A percentile compares a stretch with the other conserved stretches of the same genome.
These are phyloP conservation scores for Albula goreensis DNA, from an alignment of 2,113 vertebrate genomes.

Conservation along the genomic window DNA sequence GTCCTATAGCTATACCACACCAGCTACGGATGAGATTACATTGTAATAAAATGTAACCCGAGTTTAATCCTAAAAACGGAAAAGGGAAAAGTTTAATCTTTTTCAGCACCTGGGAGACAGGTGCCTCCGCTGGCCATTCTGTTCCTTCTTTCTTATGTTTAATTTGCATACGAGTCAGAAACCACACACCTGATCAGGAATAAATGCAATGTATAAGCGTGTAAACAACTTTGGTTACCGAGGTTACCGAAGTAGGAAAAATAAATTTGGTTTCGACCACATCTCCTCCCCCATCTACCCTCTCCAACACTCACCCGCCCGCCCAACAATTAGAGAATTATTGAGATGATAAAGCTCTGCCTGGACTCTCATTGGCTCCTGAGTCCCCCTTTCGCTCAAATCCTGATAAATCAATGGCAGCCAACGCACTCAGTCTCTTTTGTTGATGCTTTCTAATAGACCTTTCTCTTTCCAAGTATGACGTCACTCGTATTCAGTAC, in stretches of 20 bases:
- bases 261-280: conserved; percentile 20
- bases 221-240: conserved; percentile 29
- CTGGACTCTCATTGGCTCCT: conserved; percentile 44
- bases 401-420: conserved; percentile 50
- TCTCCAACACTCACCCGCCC: conserved; percentile 42
- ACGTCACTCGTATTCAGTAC: conserved; percentile 68
- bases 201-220: conserved; percentile 10
- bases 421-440: conserved; percentile 47
- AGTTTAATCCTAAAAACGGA: too few relatives aligned
- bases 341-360: conserved; percentile 54
- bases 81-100: too few relatives aligned
- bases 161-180: not conserved
- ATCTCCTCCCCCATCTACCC: conserved; percentile 20
- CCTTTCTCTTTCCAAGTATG: conserved; percentile 59
- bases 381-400: conserved; percentile 29
- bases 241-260: not conserved
- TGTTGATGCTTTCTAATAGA: conserved; percentile 59
- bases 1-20: too few relatives aligned
- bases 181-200: not conserved
- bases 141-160: not conserved
- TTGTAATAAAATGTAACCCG: too few relatives aligned
- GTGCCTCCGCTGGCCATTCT: not conserved
- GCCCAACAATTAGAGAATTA: conserved; percentile 54
- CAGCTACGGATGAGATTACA: too few relatives aligned
- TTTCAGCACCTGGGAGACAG: not conserved